Percentiles rank a stretch among this genome's conserved stretches.
Conservation (phyloP, 2,797 vertebrate species). For the Selene dorsalis region DNA sequence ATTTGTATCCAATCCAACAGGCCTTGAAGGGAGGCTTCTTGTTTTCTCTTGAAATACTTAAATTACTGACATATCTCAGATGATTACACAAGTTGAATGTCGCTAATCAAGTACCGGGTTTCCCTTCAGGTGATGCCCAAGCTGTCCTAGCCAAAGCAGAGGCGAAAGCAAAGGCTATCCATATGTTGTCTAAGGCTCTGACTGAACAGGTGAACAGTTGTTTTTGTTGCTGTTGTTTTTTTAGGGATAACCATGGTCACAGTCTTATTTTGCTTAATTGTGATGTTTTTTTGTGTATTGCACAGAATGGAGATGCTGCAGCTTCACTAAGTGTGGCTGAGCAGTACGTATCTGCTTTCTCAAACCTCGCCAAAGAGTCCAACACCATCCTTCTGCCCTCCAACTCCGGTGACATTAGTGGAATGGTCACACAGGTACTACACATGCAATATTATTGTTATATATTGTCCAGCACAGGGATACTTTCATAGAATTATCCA, state of each 20-base stretch:
- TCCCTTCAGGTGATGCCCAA: conserved; percentile 90
- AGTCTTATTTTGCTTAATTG: not conserved
- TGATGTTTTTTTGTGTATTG: not conserved
- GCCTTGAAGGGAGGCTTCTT: not conserved
- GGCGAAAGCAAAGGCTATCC: conserved; percentile 93
- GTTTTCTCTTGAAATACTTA: not conserved
- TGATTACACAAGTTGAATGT: not conserved
- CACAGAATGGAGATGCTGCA: conserved; percentile 90
- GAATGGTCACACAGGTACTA: conserved; percentile 91
- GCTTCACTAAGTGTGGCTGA: conserved; percentile 93
- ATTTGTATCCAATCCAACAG: not conserved
- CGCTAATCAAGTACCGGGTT: not conserved
- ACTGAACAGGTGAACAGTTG: conserved; percentile 85
- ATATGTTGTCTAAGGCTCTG: conserved; percentile 89
- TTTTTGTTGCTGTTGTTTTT: not conserved
- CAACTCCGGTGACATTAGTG: conserved; percentile 88
- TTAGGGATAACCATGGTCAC: fast-evolving
- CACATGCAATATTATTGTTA: not conserved
- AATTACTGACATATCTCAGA: not conserved
- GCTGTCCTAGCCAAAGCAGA: conserved; percentile 92
- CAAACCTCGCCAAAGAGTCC: conserved; percentile 89
- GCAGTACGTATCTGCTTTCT: conserved; percentile 90
- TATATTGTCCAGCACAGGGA: too few relatives aligned
- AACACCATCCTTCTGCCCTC: conserved; percentile 93
- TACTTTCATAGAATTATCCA: not conserved